Base-by-base conservation (phyloP, 2,888 invertebrate genomes). In the Prionchulus punctatus region DNA sequence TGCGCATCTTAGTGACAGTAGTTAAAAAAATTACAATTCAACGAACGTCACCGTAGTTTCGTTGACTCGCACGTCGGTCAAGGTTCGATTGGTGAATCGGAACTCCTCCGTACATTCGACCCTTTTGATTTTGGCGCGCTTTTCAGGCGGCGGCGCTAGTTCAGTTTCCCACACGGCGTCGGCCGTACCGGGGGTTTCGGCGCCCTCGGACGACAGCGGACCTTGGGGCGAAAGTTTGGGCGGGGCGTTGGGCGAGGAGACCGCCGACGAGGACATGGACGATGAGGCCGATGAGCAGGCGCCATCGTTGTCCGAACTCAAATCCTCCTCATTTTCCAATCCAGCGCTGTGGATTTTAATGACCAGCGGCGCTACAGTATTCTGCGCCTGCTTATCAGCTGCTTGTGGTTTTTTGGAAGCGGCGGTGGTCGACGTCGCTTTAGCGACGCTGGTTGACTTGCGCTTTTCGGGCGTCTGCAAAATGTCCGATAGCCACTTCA, bases 51-150 rank as follows among this genome's bases (percentile, higher is more conserved):
- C 50, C 4, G 50, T 49, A 3, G 50, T 49, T 3, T 49, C 30
- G 15, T 49, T 28, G 50, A 49, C 21, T 49, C 30, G 50, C 12
- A 49, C 50, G 30, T 49, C 50, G 50, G 50, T 49, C 30, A 49
- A 49, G 3, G 50, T 49, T 4, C 50, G 50, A 28, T 49, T 28
- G 21, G 7, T 49, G 30, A 49, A 49, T 28, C 4, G 23, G 12
- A 49, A 28, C 28, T 45, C 47, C 7, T 45, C 47, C 4, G 7
- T 45, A 23, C 47, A 45, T n/a, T 18, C 15, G 23, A 45, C 23
- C 7, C 47, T 12, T 45, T 45, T 45, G 15, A 45, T 36, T 18
- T 36, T 36, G 36, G 36, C 36, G 36, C 18, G n/a, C n/a, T n/a
- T n/a, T n/a, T n/a, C n/a, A n/a, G n/a, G n/a, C n/a, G n/a, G n/a